phyloP scores from a whole-genome alignment of 2,113 vertebrate species.

The Notiomystis cincta region DNA sequence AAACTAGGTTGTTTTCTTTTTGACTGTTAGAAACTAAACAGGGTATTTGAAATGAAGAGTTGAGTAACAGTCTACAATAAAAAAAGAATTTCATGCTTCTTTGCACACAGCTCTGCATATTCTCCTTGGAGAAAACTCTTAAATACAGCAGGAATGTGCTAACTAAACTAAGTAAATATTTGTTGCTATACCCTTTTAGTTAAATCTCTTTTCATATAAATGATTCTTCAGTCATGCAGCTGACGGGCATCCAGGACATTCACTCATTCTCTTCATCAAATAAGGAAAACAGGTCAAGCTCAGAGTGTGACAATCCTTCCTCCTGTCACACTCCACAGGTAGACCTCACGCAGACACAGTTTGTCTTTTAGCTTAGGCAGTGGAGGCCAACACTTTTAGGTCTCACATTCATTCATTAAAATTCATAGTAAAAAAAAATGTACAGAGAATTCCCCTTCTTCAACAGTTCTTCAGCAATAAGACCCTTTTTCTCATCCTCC shows the following conservation, averaged over 20 bases:
- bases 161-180: conserved; percentile 11
- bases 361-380: neutral
- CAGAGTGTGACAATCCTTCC: neutral
- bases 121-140: neutral
- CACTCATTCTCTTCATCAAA: neutral
- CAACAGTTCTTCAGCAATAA: neutral
- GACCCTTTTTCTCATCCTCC: neutral
- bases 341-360: neutral
- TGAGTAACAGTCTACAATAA: neutral
- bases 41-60: neutral
- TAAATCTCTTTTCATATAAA: neutral
- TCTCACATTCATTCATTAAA: neutral
- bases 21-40: neutral
- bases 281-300: neutral
- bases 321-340: neutral
- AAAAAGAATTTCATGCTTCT: neutral
- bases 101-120: neutral
- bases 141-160: neutral
- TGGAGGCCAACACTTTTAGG: neutral
- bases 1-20: neutral
- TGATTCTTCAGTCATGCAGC: neutral
- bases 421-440: neutral
- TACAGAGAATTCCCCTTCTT: neutral
- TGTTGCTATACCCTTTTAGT: neutral
- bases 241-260: neutral